Evolutionary conservation across 2,888 invertebrate genomes (phyloP).

Genomic region (Acrobasis consociella): DNA sequence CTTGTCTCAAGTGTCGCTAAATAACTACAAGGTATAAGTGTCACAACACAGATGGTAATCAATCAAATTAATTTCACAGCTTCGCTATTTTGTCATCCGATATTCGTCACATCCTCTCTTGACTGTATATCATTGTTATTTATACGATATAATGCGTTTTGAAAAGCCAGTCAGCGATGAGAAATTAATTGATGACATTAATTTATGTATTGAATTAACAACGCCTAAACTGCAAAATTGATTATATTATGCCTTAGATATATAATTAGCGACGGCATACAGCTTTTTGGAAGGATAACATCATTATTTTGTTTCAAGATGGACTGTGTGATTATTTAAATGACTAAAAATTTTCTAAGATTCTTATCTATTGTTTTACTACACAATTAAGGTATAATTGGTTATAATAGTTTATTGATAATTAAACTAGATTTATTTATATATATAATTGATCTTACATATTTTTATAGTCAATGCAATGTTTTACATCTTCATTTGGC

Average conservation of each 20-base stretch:
- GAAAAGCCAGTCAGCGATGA: constrained; percentile 21
- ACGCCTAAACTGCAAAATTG: constrained; percentile 5
- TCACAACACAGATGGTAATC: background rate
- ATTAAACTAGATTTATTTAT: background rate
- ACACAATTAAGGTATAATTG: background rate
- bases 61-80: constrained; percentile 3
- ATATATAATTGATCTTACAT: background rate
- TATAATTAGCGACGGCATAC: constrained; percentile 1
- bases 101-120: constrained; percentile 7
- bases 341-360: background rate
- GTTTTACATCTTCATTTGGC: background rate
- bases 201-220: constrained; percentile 10
- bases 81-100: constrained; percentile 2
- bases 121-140: background rate
- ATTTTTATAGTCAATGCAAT: background rate
- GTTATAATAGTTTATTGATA: background rate
- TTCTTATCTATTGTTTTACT: background rate
- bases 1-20: background rate
- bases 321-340: background rate
- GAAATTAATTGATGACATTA: constrained; percentile 20
- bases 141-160: constrained; percentile 14
- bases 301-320: background rate
- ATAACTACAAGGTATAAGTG: background rate
- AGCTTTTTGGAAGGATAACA: constrained; percentile 4
- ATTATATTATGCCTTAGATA: constrained; percentile 20